Percentiles rank a stretch among this genome's conserved stretches.
Evolutionary conservation across 2,113 vertebrate species (phyloP).

Genomic region (Microcebus griseorufus): DNA sequence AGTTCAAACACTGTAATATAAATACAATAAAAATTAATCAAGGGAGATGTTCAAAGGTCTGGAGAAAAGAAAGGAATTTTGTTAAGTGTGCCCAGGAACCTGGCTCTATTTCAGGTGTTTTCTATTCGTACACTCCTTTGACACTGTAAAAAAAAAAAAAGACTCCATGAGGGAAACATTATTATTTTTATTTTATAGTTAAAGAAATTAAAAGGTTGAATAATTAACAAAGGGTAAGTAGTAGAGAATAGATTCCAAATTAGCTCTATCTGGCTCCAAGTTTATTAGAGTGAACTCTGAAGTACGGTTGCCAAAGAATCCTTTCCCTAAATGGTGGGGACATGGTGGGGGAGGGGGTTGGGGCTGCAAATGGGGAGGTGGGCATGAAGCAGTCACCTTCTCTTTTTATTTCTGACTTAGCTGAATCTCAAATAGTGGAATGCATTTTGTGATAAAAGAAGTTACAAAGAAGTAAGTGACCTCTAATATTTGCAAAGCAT

Average conservation of each 20-base stretch:
- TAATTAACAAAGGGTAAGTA: not conserved
- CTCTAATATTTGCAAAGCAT: not conserved
- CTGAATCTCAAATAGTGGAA: not conserved
- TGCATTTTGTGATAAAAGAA: not conserved
- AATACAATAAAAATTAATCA: not conserved
- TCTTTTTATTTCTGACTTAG: not conserved
- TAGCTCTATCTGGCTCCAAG: not conserved
- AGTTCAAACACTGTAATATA: not conserved
- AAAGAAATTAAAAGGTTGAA: not conserved
- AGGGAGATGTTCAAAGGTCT: not conserved
- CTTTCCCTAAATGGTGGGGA: too few species aligned
- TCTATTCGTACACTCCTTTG: not conserved
- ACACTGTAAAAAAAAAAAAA: not conserved
- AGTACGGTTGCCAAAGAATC: not conserved
- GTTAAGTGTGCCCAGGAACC: not conserved
- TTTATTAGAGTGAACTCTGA: not conserved
- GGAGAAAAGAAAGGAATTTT: not conserved
- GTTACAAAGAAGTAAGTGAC: not conserved
- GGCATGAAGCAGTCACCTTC: not conserved
- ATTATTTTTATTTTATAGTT: slow-evolving; percentile 9
- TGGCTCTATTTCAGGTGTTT: not conserved
- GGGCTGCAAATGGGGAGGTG: not conserved
- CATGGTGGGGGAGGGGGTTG: too few species aligned
- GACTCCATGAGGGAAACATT: not conserved
- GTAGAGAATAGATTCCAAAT: not conserved